These are phyloP conservation scores for Cherax destructor DNA, from an alignment of 1,140 invertebrate genomes.

Conservation along the genomic window DNA sequence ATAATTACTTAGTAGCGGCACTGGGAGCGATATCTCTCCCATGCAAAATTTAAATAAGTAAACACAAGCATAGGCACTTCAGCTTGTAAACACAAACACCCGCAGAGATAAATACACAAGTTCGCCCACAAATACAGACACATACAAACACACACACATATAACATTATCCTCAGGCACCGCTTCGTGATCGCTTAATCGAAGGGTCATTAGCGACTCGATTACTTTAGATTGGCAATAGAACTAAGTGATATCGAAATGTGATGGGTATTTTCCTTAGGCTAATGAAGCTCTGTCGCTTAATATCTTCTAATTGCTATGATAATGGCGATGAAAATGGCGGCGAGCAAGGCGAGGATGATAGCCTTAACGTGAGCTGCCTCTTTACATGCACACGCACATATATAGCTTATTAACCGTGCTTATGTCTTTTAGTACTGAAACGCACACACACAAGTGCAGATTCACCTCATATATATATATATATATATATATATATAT, in stretches of 20 bases:
- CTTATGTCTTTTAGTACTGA: too few relatives aligned
- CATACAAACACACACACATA: background rate
- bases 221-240: background rate
- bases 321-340: background rate
- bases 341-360: background rate
- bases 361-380: background rate
- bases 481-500: too few relatives aligned
- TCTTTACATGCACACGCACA: too few relatives aligned
- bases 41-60: background rate
- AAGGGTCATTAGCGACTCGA: background rate
- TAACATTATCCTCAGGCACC: background rate
- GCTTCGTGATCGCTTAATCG: background rate
- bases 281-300: background rate
- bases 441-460: too few relatives aligned
- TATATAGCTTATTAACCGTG: too few relatives aligned
- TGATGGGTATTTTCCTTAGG: background rate
- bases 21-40: too few relatives aligned
- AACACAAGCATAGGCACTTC: background rate
- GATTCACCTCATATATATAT: too few relatives aligned
- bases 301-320: background rate
- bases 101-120: too few relatives aligned
- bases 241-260: conserved; percentile 6
- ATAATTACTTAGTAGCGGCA: too few relatives aligned
- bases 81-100: background rate
- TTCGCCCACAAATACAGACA: background rate